These are phyloP conservation scores for Drosophila punjabiensis DNA, from an alignment of 1,140 invertebrate genomes.

Conservation along the genomic window DNA sequence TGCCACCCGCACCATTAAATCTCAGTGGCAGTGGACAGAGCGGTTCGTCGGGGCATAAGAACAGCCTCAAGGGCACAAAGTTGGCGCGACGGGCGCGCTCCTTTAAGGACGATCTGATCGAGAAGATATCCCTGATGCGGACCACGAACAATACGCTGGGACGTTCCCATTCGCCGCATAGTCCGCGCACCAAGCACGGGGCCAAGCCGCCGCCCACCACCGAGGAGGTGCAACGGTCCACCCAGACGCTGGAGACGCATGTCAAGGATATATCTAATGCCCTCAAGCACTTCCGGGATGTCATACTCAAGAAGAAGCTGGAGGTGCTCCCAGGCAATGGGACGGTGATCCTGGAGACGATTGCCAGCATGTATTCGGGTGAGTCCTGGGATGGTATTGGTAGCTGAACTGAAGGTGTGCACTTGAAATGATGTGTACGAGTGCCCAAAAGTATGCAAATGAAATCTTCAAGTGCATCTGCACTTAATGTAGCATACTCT, in stretches of 20 bases:
- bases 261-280: slow-evolving; percentile 91
- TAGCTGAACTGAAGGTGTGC: neutral
- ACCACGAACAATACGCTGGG: slow-evolving; percentile 84
- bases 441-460: too few relatives aligned
- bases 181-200: slow-evolving; percentile 86
- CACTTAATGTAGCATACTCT: too few relatives aligned
- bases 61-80: slow-evolving; percentile 91
- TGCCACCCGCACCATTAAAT: slow-evolving; percentile 63
- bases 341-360: slow-evolving; percentile 95
- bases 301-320: slow-evolving; percentile 95
- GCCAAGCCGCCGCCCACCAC: slow-evolving; percentile 85
- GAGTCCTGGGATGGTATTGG: slow-evolving; percentile 3
- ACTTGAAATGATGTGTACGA: too few relatives aligned
- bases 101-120: slow-evolving; percentile 96
- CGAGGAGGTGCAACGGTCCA: slow-evolving; percentile 87
- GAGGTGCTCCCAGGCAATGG: slow-evolving; percentile 97
- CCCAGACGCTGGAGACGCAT: slow-evolving; percentile 88
- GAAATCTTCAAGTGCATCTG: too few relatives aligned
- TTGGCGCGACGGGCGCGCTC: slow-evolving; percentile 93
- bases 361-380: slow-evolving; percentile 94
- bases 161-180: slow-evolving; percentile 87
- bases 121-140: slow-evolving; percentile 94
- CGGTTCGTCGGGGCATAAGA: slow-evolving; percentile 86
- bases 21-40: slow-evolving; percentile 33
- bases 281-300: slow-evolving; percentile 94